Conservation (phyloP, 2,113 vertebrate species). For the rat (Rattus norvegicus) region GRCr8 NC_086019.1:7960501-7961000, state of each 20-base stretch:
- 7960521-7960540: background rate
- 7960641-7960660: background rate
- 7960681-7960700: background rate
- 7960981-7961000: slow-evolving; percentile 12
- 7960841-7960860: background rate
- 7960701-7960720: background rate
- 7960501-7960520: background rate
- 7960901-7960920: slow-evolving; percentile 10
- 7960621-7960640: background rate
- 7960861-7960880: background rate
- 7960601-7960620: background rate
- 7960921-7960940: slow-evolving; percentile 42
- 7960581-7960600: background rate
- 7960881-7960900: background rate
- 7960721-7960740: background rate
- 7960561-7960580: background rate
- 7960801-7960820: background rate
- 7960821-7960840: background rate
- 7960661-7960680: background rate
- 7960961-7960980: slow-evolving; percentile 17
- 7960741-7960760: background rate
- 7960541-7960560: background rate
- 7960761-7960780: background rate
- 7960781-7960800: background rate
- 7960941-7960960: slow-evolving; percentile 43